Evolutionary conservation across 2,888 invertebrate species (phyloP).

Genomic region (Agriotes lineatus): DNA sequence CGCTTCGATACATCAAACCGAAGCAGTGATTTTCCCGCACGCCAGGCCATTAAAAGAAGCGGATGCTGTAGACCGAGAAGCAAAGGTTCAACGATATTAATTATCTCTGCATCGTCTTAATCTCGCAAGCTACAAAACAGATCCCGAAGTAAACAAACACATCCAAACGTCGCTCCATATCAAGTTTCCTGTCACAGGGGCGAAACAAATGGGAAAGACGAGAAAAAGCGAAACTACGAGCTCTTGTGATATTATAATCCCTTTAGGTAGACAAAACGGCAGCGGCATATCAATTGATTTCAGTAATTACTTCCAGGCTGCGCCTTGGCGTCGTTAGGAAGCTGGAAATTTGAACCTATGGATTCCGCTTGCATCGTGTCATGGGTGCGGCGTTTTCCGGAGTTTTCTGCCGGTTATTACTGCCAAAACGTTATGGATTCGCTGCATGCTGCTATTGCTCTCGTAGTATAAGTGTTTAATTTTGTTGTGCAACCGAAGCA

Average conservation of each 20-base stretch:
- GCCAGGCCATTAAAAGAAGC: neutral
- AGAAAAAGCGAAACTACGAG: conserved; percentile 20
- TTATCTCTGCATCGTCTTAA: conserved; percentile 21
- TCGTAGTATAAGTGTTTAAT: too few species aligned
- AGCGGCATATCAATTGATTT: conserved; percentile 19
- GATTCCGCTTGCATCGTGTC: too few species aligned
- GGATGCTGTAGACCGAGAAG: neutral
- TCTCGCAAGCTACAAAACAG: conserved; percentile 18
- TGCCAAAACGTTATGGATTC: too few species aligned
- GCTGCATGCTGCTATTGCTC: too few species aligned
- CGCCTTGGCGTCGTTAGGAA: too few species aligned
- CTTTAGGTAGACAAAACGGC: conserved; percentile 16
- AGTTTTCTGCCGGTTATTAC: too few species aligned
- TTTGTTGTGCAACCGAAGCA: too few species aligned
- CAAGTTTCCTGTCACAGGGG: conserved; percentile 21
- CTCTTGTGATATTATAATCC: conserved; percentile 20
- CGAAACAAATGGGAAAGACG: conserved; percentile 19
- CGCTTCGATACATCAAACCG: too few species aligned
- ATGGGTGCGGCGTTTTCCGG: too few species aligned
- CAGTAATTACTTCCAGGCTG: too few species aligned
- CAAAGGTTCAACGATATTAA: conserved; percentile 19
- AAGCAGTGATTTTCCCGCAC: neutral
- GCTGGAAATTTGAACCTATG: too few species aligned
- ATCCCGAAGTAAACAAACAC: conserved; percentile 24
- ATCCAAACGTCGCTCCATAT: conserved; percentile 22